Conservation (phyloP, 2,797 vertebrate species). For the Pitangus sulphuratus region DNA sequence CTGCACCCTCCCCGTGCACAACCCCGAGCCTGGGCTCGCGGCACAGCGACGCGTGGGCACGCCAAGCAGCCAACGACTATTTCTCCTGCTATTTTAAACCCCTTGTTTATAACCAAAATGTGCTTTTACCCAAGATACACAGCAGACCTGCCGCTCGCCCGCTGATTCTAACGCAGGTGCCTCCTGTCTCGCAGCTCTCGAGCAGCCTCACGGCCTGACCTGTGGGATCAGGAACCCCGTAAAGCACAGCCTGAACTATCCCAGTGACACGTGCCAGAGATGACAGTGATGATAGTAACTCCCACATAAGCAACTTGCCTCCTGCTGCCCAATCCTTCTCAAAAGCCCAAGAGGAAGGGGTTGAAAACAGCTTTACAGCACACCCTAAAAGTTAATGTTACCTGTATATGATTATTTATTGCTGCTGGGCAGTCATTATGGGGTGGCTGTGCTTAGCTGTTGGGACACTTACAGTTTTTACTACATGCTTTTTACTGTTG, state of each 20-base stretch:
- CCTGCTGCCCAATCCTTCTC: conserved; percentile 16
- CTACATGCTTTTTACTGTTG: conserved; percentile 56
- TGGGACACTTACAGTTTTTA: conserved; percentile 59
- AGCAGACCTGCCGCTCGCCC: neutral
- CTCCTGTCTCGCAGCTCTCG: neutral
- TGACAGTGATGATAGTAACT: neutral
- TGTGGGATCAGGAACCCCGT: neutral
- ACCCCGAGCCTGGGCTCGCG: neutral
- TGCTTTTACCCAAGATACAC: neutral
- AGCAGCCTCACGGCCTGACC: neutral
- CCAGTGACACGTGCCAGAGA: neutral
- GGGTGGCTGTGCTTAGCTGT: conserved; percentile 32
- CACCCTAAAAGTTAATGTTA: conserved; percentile 60
- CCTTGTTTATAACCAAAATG: neutral
- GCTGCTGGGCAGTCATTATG: conserved; percentile 52
- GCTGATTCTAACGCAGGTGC: neutral
- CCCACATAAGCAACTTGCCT: conserved; percentile 19
- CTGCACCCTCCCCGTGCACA: neutral
- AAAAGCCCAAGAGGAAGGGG: conserved; percentile 22
- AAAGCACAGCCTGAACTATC: neutral
- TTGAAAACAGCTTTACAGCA: conserved; percentile 36
- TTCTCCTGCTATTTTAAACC: conserved; percentile 28
- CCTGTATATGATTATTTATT: conserved; percentile 60
- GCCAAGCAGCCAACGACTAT: neutral
- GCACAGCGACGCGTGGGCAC: neutral